A percentile compares a stretch with the other conserved stretches of the same genome.
Conservation (phyloP, 2,797 vertebrate genomes). For the Typhlichthys eigenmanni region DNA sequence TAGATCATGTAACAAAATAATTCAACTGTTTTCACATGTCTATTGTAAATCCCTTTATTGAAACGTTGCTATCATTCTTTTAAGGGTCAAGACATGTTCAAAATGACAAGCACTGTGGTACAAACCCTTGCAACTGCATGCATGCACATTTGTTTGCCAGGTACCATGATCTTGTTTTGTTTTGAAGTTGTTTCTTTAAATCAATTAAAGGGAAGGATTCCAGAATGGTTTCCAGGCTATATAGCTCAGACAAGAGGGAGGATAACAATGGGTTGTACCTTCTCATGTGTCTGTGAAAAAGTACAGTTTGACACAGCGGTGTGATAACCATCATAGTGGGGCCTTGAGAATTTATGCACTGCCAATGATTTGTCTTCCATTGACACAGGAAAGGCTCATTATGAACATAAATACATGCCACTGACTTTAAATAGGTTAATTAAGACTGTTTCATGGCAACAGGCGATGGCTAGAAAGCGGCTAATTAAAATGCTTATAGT, state of each 20-base stretch:
- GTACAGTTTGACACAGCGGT: slow-evolving; percentile 23
- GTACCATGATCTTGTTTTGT: background rate
- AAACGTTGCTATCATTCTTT: too few relatives aligned
- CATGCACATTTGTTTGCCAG: background rate
- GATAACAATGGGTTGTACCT: slow-evolving; percentile 18
- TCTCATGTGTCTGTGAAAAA: slow-evolving; percentile 12
- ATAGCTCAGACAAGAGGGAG: slow-evolving; percentile 9
- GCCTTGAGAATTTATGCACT: slow-evolving; percentile 42
- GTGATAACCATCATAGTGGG: slow-evolving; percentile 54
- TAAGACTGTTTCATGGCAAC: slow-evolving; percentile 72
- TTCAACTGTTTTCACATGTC: too few relatives aligned
- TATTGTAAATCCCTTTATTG: too few relatives aligned
- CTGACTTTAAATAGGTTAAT: slow-evolving; percentile 79
- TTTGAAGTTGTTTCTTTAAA: background rate
- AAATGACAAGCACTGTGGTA: too few relatives aligned
- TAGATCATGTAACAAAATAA: too few relatives aligned
- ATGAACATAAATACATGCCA: slow-evolving; percentile 66
- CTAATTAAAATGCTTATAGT: slow-evolving; percentile 71
- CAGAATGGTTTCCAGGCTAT: background rate
- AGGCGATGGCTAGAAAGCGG: slow-evolving; percentile 72
- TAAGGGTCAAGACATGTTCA: too few relatives aligned
- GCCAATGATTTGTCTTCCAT: slow-evolving; percentile 60
- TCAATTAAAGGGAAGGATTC: background rate
- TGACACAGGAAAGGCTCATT: slow-evolving; percentile 65
- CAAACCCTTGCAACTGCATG: background rate